Evolutionary conservation across 2,888 invertebrate genomes (phyloP), one percentile per base, ranked within the genome.

Genomic region (Epistrophella euchroma): DNA sequence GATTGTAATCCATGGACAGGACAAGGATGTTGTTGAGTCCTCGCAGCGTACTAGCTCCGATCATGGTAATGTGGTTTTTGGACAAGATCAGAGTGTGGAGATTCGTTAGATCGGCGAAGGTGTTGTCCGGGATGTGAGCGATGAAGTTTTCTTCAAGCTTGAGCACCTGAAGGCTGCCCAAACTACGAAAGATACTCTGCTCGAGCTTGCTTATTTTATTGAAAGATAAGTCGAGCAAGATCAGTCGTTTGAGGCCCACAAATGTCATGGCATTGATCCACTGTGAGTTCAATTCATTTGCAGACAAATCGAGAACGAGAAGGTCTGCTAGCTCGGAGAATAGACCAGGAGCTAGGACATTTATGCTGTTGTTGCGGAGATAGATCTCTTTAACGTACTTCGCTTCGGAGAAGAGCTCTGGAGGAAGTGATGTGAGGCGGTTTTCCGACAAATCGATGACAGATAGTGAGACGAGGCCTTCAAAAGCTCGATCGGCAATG

Each of bases 391-490:
- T 96, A 89, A 98, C 95, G 88, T 96, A 95, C 88, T 95, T 95
- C 77, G 95, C 94, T 90, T 97, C 97, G 91, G 95, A 95, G 90
- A 98, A 97, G 88, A 98, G 93, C 91, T 96, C 96, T 89, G 96
- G 95, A 37, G 98, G 98, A 89, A 98, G 94, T 73, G 97, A 96
- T 60, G 96, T 96, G 88, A 98, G 95, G 93, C 96, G 96, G 93
- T 98, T 98, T 91, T 97, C 96, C 2, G 98, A 97, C 87, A 98
- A 93, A 93, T 98, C 97, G 89, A 98, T 95, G 90, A 96, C 95
- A 92, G 96, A 96, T 88, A 98, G 93, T 83, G 96, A 95, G 90
- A 96, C 95, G 70, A 98, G 93, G 52, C 97, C 97, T 84, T 95
- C 94, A 72, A 98, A 94, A 15, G 97, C 97, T 89, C 95, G 95